phyloP scores from a whole-genome alignment of 1,140 invertebrate genomes.

The Tachypleus tridentatus region DNA sequence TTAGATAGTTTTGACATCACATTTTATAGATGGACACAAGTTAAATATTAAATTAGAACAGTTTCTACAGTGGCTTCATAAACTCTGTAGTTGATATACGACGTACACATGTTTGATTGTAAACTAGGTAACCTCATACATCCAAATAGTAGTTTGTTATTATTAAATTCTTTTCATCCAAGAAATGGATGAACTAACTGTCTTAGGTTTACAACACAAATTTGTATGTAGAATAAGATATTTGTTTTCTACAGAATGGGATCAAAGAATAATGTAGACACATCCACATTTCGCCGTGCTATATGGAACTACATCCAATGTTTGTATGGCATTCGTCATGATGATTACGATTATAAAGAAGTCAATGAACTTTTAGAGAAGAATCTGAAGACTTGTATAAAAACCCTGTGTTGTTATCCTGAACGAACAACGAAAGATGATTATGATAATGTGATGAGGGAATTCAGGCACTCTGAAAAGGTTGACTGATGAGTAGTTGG shows the following conservation, averaged over 20 bases:
- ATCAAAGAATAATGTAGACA: conserved; percentile 70
- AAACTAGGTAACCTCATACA: too few relatives aligned
- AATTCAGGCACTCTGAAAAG: conserved; percentile 83
- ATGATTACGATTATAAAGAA: conserved; percentile 82
- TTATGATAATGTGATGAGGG: conserved; percentile 68
- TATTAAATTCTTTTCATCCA: too few relatives aligned
- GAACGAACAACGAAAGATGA: conserved; percentile 66
- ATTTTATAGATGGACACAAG: too few relatives aligned
- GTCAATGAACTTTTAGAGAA: conserved; percentile 72
- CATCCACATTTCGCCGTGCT: conserved; percentile 67
- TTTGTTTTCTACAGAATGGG: conserved; percentile 47
- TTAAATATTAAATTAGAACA: too few relatives aligned
- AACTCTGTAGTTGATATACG: too few relatives aligned
- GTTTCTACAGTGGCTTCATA: too few relatives aligned
- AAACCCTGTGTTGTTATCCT: conserved; percentile 75
- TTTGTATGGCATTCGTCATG: conserved; percentile 75
- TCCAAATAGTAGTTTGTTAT: too few relatives aligned
- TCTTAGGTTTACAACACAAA: too few relatives aligned
- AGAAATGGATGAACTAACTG: too few relatives aligned
- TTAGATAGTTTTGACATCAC: too few relatives aligned
- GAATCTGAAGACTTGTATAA: conserved; percentile 74
- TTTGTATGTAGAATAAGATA: too few relatives aligned
- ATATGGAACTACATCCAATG: conserved; percentile 91
- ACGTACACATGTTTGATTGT: too few relatives aligned
- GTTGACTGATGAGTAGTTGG: conserved; percentile 34